Conservation (phyloP, 2,113 vertebrate species). For the Aptenodytes forsteri region DNA sequence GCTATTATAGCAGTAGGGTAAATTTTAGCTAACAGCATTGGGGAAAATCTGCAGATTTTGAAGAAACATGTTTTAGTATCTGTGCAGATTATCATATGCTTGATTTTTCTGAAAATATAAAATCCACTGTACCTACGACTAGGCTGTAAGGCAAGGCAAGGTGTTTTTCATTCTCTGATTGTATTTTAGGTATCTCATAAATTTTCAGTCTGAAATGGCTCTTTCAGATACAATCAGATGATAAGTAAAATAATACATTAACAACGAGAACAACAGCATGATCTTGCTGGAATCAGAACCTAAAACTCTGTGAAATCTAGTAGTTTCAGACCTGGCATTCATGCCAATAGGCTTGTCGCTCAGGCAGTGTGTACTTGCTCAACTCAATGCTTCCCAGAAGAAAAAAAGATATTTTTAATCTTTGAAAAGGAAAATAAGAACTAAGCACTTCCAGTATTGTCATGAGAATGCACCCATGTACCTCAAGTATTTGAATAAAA, state of each 20-base stretch:
- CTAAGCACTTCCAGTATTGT: background rate
- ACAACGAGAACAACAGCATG: background rate
- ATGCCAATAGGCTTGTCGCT: background rate
- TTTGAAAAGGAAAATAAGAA: background rate
- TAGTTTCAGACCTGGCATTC: background rate
- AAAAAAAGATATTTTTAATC: background rate
- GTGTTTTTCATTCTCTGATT: background rate
- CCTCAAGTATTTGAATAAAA: slow-evolving; percentile 21
- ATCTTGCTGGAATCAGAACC: background rate
- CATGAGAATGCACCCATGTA: background rate
- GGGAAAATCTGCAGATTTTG: background rate
- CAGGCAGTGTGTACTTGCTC: background rate
- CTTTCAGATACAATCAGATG: background rate
- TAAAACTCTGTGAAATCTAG: background rate
- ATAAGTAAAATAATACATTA: background rate
- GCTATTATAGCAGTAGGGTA: background rate
- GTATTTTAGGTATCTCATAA: background rate
- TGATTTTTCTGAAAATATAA: background rate
- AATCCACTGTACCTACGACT: background rate
- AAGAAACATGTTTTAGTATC: background rate
- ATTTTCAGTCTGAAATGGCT: background rate
- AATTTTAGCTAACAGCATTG: background rate
- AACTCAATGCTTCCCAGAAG: background rate
- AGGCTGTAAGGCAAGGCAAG: background rate
- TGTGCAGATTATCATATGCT: background rate